A percentile compares a stretch with the other conserved stretches of the same genome.
phyloP scores from a whole-genome alignment of 2,797 vertebrate species.

The Euthynnus affinis region DNA sequence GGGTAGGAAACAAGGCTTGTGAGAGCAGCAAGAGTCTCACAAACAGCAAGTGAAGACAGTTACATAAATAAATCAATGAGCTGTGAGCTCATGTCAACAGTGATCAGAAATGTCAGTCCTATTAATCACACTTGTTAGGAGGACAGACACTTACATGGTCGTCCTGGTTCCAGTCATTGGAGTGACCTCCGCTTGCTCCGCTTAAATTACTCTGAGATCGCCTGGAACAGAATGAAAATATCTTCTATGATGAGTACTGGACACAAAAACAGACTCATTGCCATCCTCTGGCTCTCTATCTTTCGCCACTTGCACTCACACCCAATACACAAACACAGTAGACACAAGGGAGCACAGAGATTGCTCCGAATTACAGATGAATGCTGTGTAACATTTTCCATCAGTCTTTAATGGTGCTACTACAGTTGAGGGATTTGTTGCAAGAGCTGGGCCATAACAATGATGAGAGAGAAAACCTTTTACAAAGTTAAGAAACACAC shows the following conservation, averaged over 20 bases:
- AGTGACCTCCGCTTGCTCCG: conserved; percentile 88
- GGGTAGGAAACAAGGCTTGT: conserved; percentile 4
- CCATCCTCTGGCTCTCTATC: neutral
- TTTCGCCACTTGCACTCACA: neutral
- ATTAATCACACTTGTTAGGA: conserved; percentile 40
- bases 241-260: conserved; percentile 16
- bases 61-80: conserved; percentile 55
- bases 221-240: conserved; percentile 77
- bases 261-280: conserved; percentile 15
- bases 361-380: conserved; percentile 25
- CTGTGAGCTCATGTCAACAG: conserved; percentile 35
- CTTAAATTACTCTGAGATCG: conserved; percentile 89
- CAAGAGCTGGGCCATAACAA: conserved; percentile 23
- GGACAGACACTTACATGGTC: conserved; percentile 88
- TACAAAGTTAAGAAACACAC: neutral
- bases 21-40: conserved; percentile 10
- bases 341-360: conserved; percentile 15
- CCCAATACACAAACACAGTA: neutral
- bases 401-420: conserved; percentile 8
- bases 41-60: conserved; percentile 34
- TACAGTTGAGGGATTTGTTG: conserved; percentile 15
- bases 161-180: conserved; percentile 91
- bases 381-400: conserved; percentile 25
- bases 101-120: conserved; percentile 53
- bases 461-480: conserved; percentile 19